These are phyloP conservation scores for Hozukius guyotensis DNA, from an alignment of 2,797 vertebrate genomes.

Conservation along the genomic window DNA sequence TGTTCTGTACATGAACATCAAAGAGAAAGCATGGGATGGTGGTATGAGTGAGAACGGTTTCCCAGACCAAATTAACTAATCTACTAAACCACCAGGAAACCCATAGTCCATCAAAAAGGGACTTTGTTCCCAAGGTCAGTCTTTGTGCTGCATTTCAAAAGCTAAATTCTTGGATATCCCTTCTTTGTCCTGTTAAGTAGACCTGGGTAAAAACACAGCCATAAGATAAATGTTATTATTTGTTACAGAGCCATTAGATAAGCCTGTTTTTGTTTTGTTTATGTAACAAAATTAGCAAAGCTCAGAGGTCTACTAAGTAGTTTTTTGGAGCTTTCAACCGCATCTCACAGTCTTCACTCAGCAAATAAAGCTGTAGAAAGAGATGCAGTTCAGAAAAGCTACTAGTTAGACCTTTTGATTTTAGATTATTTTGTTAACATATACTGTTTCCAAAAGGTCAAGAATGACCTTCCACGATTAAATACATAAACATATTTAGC, in stretches of 20 bases:
- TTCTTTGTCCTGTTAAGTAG: slow-evolving; percentile 29
- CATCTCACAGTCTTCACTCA: not conserved
- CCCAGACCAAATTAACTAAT: slow-evolving; percentile 19
- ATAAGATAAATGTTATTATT: not conserved
- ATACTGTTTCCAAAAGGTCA: not conserved
- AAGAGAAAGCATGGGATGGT: not conserved
- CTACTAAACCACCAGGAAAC: slow-evolving; percentile 19
- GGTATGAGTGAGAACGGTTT: slow-evolving; percentile 9
- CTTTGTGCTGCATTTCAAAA: slow-evolving; percentile 25
- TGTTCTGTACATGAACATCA: not conserved
- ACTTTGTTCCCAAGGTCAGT: slow-evolving; percentile 36
- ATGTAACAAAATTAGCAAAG: not conserved
- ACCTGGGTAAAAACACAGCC: not conserved
- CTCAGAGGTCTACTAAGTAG: not conserved
- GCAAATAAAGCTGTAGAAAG: not conserved
- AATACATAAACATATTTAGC: not conserved
- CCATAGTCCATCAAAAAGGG: not conserved
- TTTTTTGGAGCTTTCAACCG: not conserved
- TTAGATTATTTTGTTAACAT: not conserved
- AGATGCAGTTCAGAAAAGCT: not conserved
- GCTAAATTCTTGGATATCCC: slow-evolving; percentile 44
- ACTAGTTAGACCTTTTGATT: not conserved
- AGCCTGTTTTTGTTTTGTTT: not conserved
- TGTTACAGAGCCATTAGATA: not conserved
- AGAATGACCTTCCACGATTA: not conserved